Evolutionary conservation across 2,888 invertebrate species (phyloP), one percentile per base, ranked within the genome.

Genomic region (Microplitis manilae): DNA sequence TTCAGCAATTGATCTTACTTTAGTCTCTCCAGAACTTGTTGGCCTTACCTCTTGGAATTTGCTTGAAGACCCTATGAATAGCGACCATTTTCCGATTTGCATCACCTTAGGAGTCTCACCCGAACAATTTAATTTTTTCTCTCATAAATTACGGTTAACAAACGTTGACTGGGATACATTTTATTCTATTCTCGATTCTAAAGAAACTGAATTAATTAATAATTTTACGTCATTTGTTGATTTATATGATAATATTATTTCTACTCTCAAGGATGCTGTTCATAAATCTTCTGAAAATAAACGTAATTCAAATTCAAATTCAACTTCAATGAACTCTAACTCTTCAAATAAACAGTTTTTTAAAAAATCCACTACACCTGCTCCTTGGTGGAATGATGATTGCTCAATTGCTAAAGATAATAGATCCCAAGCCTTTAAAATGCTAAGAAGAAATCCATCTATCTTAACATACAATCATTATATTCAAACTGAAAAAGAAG

Each of bases 71-170:
- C 65, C 70, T 2, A 40, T 76, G 1, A 64, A 59, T 5, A 79
- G 76, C 6, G 76, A 79, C 20, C 79, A 76, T 17, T 76, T 67
- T 9, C 76, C 76, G 1, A 71, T 79, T 15, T n/a, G 67, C 6
- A 71, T 71, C 6, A n/a, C 8, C 2, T 17, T 69, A 7, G 71
- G 79, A 15, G 60, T 71, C 2, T n/a, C 73, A 2, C 60, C 68
- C n/a, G 15, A 73, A 6, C 9, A 68, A 1, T 9, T 68, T 13
- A 17, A 20, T 4, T 70, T 65, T 9, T 68, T 68, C 30, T 68
- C 71, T 1, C 59, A 67, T 40, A 70, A 68, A 13, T 67, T 64
- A n/a, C 17, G 73, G 5, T 17, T 39, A 4, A 65, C 68, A 9
- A 60, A 72, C 64, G 73, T 73, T 1, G 64, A 75, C n/a, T 76